Percentiles rank a stretch among this genome's conserved stretches.
Evolutionary conservation across 2,888 invertebrate genomes (phyloP).

Genomic region (Protophormia terraenovae): DNA sequence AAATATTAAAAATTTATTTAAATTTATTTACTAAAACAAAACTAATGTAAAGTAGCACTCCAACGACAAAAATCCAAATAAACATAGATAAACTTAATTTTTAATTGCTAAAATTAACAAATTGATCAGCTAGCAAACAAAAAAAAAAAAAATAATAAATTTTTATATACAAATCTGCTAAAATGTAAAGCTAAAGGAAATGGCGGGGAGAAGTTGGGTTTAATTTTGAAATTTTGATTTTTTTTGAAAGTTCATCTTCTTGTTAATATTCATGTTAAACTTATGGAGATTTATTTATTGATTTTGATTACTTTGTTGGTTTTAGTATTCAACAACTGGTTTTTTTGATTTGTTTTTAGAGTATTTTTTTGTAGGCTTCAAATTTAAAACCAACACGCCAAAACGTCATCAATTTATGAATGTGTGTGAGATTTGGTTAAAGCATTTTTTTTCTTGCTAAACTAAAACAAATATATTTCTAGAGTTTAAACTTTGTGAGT

Average conservation of each 20-base stretch:
- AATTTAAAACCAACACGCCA: too few relatives aligned
- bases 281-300: background rate
- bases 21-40: background rate
- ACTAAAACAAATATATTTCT: background rate
- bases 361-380: background rate
- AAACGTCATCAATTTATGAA: background rate
- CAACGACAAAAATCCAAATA: background rate
- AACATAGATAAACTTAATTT: background rate
- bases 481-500: background rate
- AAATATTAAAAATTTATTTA: background rate
- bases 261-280: background rate
- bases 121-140: background rate
- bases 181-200: background rate
- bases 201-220: background rate
- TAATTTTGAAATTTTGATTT: background rate
- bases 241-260: background rate
- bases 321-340: background rate
- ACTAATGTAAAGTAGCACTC: background rate
- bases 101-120: background rate
- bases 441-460: background rate
- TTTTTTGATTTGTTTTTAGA: constrained; percentile 1
- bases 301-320: background rate
- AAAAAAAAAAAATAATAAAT: background rate
- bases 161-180: background rate
- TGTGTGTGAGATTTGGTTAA: background rate